Percentiles rank a stretch among this genome's conserved stretches.
Conservation (phyloP, 1,140 invertebrate genomes). For the Nomia melanderi region DNA sequence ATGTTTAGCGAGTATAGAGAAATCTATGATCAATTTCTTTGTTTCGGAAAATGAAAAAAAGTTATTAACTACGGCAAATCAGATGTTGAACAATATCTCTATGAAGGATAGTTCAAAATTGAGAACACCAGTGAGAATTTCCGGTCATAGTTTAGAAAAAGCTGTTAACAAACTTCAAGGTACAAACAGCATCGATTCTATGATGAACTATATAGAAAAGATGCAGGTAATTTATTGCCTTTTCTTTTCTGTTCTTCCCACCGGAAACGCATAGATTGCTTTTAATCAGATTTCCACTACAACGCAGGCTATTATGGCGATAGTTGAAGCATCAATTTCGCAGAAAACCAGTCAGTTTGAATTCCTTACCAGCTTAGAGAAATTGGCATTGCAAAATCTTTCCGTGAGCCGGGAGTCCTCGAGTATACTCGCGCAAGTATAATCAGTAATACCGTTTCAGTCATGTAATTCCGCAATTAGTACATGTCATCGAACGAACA, state of each 20-base stretch:
- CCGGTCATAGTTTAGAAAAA: constrained; percentile 83
- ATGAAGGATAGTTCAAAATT: constrained; percentile 75
- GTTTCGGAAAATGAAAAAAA: constrained; percentile 84
- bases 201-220: constrained; percentile 76
- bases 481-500: neutral
- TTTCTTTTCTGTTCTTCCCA: constrained; percentile 18
- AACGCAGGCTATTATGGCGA: constrained; percentile 82
- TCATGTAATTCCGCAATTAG: neutral
- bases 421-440: constrained; percentile 83
- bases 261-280: neutral
- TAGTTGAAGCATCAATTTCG: constrained; percentile 83
- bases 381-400: constrained; percentile 83
- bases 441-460: constrained; percentile 39
- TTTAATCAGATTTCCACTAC: constrained; percentile 66
- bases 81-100: constrained; percentile 80
- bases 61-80: constrained; percentile 82
- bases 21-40: constrained; percentile 79
- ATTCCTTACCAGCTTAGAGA: constrained; percentile 82
- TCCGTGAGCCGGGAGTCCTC: constrained; percentile 83
- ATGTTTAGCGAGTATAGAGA: constrained; percentile 73
- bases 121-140: constrained; percentile 77
- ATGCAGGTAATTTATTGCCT: constrained; percentile 72
- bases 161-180: constrained; percentile 72
- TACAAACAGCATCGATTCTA: constrained; percentile 61
- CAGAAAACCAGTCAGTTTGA: constrained; percentile 81